A percentile compares a stretch with the other conserved stretches of the same genome.
phyloP scores from a whole-genome alignment of 2,113 vertebrate species.

The Miniopterus natalensis region DNA sequence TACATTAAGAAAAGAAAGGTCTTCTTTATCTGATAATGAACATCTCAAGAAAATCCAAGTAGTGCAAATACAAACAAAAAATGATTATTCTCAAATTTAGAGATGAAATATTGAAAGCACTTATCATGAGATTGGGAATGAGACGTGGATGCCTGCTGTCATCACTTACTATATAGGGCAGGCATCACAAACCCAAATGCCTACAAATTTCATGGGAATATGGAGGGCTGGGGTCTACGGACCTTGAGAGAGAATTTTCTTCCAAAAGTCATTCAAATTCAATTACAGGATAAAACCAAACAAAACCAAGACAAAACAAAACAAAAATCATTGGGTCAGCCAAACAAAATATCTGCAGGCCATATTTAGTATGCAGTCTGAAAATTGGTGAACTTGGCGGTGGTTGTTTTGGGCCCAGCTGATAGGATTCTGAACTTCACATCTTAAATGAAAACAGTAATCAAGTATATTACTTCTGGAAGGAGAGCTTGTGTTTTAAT shows the following conservation, averaged over 20 bases:
- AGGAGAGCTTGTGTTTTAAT: constrained; percentile 16
- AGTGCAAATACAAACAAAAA: constrained; percentile 14
- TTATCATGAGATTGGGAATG: background rate
- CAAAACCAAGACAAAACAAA: constrained; percentile 68
- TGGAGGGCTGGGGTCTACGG: background rate
- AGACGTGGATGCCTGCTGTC: background rate
- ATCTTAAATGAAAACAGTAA: constrained; percentile 46
- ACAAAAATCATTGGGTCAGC: constrained; percentile 58
- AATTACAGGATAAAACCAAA: constrained; percentile 59
- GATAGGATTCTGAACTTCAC: constrained; percentile 52
- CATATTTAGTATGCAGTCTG: constrained; percentile 58
- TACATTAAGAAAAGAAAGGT: background rate
- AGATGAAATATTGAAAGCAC: background rate
- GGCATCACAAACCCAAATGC: background rate
- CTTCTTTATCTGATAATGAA: constrained; percentile 11
- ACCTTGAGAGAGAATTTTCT: constrained; percentile 24
- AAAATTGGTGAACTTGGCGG: constrained; percentile 46
- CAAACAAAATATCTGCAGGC: constrained; percentile 72
- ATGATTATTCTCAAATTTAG: constrained; percentile 8
- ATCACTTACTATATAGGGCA: background rate
- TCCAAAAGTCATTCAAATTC: constrained; percentile 63
- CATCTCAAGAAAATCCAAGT: background rate
- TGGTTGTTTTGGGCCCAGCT: constrained; percentile 59
- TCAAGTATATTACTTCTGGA: constrained; percentile 22
- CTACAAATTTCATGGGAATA: background rate